A percentile compares a stretch with the other conserved stretches of the same genome.
Evolutionary conservation across 2,113 vertebrate species (phyloP).

Genomic region (Myotis brandtii): DNA sequence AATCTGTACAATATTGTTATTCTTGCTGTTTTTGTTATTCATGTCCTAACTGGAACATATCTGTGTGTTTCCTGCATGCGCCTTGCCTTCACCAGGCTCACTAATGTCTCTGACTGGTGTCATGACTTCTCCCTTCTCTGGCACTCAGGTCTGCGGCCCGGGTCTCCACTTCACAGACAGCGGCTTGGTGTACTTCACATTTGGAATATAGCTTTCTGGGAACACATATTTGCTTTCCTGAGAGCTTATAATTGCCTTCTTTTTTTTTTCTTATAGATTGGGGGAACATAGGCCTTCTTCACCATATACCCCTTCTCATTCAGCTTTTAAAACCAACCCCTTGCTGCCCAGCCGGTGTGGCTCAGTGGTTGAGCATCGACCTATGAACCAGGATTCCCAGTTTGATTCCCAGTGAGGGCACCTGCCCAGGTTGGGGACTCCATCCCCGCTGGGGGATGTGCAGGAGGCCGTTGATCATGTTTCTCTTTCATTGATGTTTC

Average conservation of each 20-base stretch:
- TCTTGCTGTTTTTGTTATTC: neutral
- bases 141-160: neutral
- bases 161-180: neutral
- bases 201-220: neutral
- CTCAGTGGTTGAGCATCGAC: too few species aligned
- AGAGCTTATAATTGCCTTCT: slow-evolving; percentile 9
- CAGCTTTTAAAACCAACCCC: neutral
- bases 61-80: neutral
- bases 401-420: too few species aligned
- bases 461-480: too few species aligned
- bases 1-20: neutral
- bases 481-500: too few species aligned
- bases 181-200: neutral
- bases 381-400: too few species aligned
- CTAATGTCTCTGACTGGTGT: neutral
- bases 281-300: neutral
- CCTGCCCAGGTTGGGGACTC: too few species aligned
- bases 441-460: too few species aligned
- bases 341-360: too few species aligned
- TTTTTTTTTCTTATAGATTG: neutral
- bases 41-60: neutral
- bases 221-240: neutral
- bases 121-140: neutral
- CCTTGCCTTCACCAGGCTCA: neutral
- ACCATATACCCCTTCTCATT: neutral